Evolutionary conservation across 2,888 invertebrate species (phyloP), one percentile per base, ranked within the genome.

Genomic region (Microctonus brassicae): DNA sequence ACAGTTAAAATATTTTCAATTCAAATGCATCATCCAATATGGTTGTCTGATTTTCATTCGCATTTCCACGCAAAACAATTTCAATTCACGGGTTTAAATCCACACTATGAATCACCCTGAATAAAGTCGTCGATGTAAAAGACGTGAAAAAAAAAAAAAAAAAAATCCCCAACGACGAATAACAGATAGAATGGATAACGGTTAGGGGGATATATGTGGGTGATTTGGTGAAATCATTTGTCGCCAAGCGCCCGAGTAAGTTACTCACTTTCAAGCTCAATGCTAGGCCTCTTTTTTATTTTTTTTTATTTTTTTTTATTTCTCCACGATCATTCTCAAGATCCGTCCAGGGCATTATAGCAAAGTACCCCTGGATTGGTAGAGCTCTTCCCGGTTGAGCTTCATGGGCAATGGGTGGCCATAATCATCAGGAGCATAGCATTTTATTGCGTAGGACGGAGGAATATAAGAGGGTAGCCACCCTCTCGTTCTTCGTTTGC

Each of bases 331-430:
- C 26, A 62, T 69, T 62, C 47, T 17, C 47, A 61, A 60, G 68
- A 69, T 69, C 68, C 53, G 60, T 17, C 33, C 20, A 61, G 52
- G 68, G 36, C 60, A 69, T 69, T 69, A 69, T 36, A 52, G 68
- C 24, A 69, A 69, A 69, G 52, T 53, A 52, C 62, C 61, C 55
- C 20, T 53, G 53, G 69, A 69, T 69, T 69, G 62, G 61, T 36
- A 66, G 57, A 57, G 66, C 66, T 66, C 57, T 57, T 57, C 34
- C 57, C 34, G 24, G 58, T 58, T 34, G 20, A 33, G 33, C 58
- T 26, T 29, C 29, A 26, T 58, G 26, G 24, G 29, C 39, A 62
- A 39, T 17, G 61, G 39, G 63, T 17, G 53, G 22, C 58, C 58
- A 58, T 58, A 58, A 58, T 58, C 58, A 58, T 26, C 58, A 58